phyloP scores from a whole-genome alignment of 1,140 invertebrate species.

The Drosophila pseudoananassae region DNA sequence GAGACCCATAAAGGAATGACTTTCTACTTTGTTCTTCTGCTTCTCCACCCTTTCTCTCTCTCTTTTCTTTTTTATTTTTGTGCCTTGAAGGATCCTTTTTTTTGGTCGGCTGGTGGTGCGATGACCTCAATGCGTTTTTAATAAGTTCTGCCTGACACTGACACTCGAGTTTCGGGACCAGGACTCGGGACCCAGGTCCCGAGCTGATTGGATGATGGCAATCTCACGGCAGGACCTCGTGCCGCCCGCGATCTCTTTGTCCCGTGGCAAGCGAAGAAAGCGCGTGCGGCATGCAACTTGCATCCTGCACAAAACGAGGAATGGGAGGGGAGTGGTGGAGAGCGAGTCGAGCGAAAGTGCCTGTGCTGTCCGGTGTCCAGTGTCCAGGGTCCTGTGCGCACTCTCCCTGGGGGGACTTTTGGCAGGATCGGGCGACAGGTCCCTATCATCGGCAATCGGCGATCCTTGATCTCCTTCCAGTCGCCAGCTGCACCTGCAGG shows the following conservation, averaged over 20 bases:
- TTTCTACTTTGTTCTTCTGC: not conserved
- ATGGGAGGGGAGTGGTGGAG: not conserved
- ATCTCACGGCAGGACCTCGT: slow-evolving; percentile 56
- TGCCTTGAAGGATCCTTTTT: slow-evolving; percentile 7
- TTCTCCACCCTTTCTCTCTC: not conserved
- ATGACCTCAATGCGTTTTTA: slow-evolving; percentile 73
- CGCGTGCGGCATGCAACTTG: slow-evolving; percentile 67
- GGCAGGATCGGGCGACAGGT: slow-evolving; percentile 17
- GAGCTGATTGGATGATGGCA: slow-evolving; percentile 71
- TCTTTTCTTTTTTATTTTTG: slow-evolving; percentile 12
- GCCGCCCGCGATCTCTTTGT: not conserved
- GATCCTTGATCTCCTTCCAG: slow-evolving; percentile 41
- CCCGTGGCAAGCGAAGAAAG: slow-evolving; percentile 36
- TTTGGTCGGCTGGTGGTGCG: slow-evolving; percentile 10
- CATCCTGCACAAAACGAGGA: slow-evolving; percentile 25
- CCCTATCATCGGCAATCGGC: slow-evolving; percentile 50
- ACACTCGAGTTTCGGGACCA: slow-evolving; percentile 7
- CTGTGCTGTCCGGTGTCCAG: not conserved
- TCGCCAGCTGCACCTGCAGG: slow-evolving; percentile 69
- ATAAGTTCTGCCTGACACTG: slow-evolving; percentile 54
- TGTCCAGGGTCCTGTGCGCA: slow-evolving; percentile 22
- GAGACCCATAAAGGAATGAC: not conserved
- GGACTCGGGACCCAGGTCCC: slow-evolving; percentile 10
- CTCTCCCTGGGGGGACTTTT: slow-evolving; percentile 16
- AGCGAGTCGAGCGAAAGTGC: slow-evolving; percentile 40